Conservation (phyloP, 1,140 invertebrate genomes). For the Stenopsyche tienmushanensis region DNA sequence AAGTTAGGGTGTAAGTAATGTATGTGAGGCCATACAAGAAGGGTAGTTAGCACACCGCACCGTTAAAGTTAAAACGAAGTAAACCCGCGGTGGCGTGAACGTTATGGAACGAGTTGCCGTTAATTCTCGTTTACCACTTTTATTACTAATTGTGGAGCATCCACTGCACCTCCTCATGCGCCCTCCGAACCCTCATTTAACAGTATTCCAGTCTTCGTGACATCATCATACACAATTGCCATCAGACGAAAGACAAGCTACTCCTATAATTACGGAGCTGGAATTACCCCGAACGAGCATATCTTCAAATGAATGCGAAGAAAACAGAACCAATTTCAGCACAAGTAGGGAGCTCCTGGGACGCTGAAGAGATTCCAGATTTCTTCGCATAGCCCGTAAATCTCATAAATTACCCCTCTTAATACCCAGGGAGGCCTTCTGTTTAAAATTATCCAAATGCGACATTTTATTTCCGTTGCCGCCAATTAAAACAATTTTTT, state of each 20-base stretch:
- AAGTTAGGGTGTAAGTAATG: slow-evolving; percentile 15
- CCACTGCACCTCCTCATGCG: slow-evolving; percentile 9
- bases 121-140: slow-evolving; percentile 42
- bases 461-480: no score
- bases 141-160: slow-evolving; percentile 40
- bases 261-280: no score
- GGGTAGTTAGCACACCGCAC: slow-evolving; percentile 25
- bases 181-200: neutral
- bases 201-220: slow-evolving; percentile 2
- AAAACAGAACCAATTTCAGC: no score
- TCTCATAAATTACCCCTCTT: no score
- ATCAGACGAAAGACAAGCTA: neutral
- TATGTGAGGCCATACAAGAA: slow-evolving; percentile 13
- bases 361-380: no score
- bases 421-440: no score
- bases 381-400: no score
- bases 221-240: neutral
- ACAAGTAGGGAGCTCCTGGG: no score
- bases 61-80: slow-evolving; percentile 38
- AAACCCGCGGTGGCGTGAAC: slow-evolving; percentile 26
- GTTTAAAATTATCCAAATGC: no score
- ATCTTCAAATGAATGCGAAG: no score
- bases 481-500: no score
- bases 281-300: no score
- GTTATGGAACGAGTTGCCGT: slow-evolving; percentile 35